phyloP scores from a whole-genome alignment of 2,113 vertebrate species.

The Anhinga anhinga region DNA sequence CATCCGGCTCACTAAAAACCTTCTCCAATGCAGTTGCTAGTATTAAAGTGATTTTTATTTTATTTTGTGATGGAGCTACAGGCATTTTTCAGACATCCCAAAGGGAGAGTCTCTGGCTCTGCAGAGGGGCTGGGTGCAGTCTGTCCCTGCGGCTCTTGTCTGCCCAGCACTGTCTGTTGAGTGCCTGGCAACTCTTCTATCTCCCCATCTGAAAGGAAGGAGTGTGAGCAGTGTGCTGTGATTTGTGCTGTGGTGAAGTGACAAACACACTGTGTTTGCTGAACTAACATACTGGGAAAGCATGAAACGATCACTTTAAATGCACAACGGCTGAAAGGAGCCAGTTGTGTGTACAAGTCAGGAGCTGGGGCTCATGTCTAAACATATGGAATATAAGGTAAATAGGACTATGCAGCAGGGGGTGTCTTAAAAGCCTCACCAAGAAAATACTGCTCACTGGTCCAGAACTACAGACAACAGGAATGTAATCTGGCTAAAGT shows the following conservation, averaged over 20 bases:
- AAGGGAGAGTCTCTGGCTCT: background rate
- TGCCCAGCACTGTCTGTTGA: background rate
- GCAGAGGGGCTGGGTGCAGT: background rate
- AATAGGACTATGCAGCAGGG: background rate
- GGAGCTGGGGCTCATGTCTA: background rate
- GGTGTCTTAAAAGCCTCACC: background rate
- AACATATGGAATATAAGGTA: background rate
- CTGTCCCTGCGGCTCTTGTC: background rate
- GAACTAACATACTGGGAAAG: background rate
- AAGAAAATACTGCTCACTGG: background rate
- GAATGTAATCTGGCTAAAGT: background rate
- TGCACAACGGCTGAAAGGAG: background rate
- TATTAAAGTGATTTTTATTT: background rate
- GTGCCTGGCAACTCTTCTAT: background rate
- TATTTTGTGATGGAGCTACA: background rate
- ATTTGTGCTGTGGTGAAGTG: background rate
- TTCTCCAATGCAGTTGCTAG: background rate
- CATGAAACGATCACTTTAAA: background rate
- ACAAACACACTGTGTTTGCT: conserved; percentile 3
- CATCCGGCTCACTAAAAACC: background rate
- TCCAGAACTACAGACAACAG: background rate
- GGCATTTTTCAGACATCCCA: background rate
- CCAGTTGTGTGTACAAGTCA: background rate
- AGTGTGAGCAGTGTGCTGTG: background rate
- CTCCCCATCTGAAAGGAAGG: background rate